Evolutionary conservation across 2,113 vertebrate genomes (phyloP).

Genomic region (Apus apus): DNA sequence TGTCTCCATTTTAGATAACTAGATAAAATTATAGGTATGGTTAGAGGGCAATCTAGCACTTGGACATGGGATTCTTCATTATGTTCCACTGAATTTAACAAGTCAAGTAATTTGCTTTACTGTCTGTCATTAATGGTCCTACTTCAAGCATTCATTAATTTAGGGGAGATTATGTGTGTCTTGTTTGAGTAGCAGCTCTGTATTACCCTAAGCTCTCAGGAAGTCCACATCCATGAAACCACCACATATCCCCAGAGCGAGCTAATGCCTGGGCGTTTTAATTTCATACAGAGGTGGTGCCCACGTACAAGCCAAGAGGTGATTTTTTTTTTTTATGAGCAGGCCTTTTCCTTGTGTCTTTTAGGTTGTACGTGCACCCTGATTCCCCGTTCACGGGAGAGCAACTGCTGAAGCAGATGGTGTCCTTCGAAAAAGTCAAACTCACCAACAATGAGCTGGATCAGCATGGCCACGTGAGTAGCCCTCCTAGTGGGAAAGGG

Average conservation of each 20-base stretch:
- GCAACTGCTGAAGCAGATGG: conserved; percentile 98
- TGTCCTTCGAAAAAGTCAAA: conserved; percentile 99
- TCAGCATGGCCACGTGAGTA: conserved; percentile 95
- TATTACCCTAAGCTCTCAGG: not conserved
- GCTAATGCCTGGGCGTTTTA: accelerated
- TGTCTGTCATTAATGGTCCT: not conserved
- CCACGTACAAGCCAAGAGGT: not conserved
- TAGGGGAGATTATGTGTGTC: not conserved
- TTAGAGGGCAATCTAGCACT: not conserved
- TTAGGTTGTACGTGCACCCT: conserved; percentile 94
- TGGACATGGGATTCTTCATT: not conserved
- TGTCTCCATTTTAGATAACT: conserved; percentile 14
- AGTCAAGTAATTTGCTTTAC: not conserved
- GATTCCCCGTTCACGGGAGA: conserved; percentile 97
- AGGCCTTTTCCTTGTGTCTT: not conserved
- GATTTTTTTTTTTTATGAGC: not conserved
- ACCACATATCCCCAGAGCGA: accelerated
- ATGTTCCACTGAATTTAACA: not conserved
- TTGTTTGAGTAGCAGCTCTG: not conserved
- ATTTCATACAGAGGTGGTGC: not conserved
- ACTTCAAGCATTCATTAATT: not conserved
- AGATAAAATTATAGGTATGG: conserved; percentile 30
- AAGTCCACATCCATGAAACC: not conserved
- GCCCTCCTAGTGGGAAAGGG: not conserved
- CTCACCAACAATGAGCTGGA: conserved; percentile 98